Evolutionary conservation across 2,797 vertebrate species (phyloP), one percentile per base, ranked within the genome.

Genomic region (Cossypha heuglini): DNA sequence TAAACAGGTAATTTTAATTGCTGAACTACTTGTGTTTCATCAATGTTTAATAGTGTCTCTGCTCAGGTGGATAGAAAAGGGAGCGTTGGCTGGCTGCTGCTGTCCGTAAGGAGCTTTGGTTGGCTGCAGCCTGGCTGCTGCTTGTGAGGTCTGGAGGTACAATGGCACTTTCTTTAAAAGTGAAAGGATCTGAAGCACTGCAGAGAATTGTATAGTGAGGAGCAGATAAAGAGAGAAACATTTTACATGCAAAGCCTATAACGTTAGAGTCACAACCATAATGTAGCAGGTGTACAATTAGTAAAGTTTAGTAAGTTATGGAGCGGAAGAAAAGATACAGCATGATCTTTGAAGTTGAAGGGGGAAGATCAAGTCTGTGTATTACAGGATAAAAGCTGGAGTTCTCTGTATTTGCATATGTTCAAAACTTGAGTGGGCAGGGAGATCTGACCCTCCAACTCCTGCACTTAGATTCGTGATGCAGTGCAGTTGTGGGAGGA

Each of bases 61-160:
- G 88, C 90, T 95, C 88, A 94, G 92, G 92, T 96, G 94, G 84
- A 69, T 96, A 94, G 95, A 92, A 93, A 96, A 95, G 94, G 90
- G 96, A 96, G 71, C 77, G 21, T 86, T 94, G 87, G 87, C 80
- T 96, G 93, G 91, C 94, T 95, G 89, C 96, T 91, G 94, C 86
- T 92, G 86, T 92, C 93, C 61, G 2, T 95, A 92, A 95, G 84
- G 94, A 96, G 84, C 91, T 85, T 89, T 94, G 95, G 74, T 94
- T 91, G 77, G 91, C 88, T 94, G 94, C 94, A 95, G 91, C 94
- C 95, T 96, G 88, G 67, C 92, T 94, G 92, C 86, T 95, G 77
- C 86, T 92, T 94, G 55, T 95, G 91, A 96, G 93, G 91, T 93
- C 91, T 84, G 71, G 66, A 95, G 88, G 91, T 95, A 95, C 88